These are phyloP conservation scores for Etia nguti DNA, from an alignment of 2,113 vertebrate genomes.

Conservation along the genomic window DNA sequence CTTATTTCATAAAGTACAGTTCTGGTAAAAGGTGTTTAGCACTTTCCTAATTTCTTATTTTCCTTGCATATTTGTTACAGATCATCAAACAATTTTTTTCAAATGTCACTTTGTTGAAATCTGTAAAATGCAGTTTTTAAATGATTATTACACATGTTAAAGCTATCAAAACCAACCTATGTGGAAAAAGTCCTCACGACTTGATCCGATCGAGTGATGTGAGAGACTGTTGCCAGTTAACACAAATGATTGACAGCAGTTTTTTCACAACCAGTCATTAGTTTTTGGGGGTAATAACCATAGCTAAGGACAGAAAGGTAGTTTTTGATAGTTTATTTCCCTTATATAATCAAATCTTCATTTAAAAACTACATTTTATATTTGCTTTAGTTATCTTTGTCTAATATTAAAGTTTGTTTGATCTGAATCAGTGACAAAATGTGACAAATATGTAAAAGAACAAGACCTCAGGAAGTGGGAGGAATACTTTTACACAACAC, in stretches of 20 bases:
- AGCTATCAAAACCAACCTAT: accelerated
- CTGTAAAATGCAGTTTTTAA: accelerated
- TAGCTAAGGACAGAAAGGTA: not conserved
- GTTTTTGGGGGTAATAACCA: not conserved
- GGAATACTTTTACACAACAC: not conserved
- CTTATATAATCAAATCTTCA: not conserved
- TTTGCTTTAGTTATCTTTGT: not conserved
- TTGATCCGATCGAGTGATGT: not conserved
- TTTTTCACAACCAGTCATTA: not conserved
- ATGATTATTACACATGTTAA: not conserved
- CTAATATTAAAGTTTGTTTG: not conserved
- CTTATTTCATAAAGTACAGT: not conserved
- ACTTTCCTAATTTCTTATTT: not conserved
- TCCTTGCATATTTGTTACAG: not conserved
- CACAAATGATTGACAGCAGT: not conserved
- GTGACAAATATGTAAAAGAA: not conserved
- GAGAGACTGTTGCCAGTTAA: not conserved
- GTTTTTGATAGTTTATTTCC: not conserved
- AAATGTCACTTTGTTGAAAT: not conserved
- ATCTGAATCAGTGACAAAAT: not conserved
- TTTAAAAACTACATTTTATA: not conserved
- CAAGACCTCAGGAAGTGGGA: not conserved
- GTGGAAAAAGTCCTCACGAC: not conserved
- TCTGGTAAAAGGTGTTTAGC: not conserved
- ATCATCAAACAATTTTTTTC: not conserved